Conservation (phyloP, 1,140 invertebrate species). For the Musca vetustissima region DNA sequence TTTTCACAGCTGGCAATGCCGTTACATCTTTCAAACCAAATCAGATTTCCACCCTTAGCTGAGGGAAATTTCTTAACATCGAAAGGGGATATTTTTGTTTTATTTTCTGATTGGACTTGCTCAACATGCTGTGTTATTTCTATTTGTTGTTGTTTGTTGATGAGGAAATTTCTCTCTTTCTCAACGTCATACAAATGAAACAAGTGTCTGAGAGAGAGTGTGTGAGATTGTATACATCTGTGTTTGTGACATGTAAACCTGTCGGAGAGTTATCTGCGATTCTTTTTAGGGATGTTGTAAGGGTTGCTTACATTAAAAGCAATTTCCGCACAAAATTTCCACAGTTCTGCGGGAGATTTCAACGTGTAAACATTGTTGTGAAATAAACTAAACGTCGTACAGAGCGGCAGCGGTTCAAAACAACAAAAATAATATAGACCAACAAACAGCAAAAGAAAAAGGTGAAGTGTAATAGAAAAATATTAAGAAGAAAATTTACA, state of each 20-base stretch:
- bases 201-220: too few species aligned
- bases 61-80: not conserved
- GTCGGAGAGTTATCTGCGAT: too few species aligned
- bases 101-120: conserved; percentile 12
- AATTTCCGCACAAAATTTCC: conserved; percentile 22
- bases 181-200: not conserved
- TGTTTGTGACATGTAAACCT: not conserved
- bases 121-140: conserved; percentile 12
- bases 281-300: not conserved
- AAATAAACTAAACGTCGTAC: not conserved
- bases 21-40: not conserved
- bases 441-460: not conserved
- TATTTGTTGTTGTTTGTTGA: not conserved
- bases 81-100: conserved; percentile 2
- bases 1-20: conserved; percentile 4
- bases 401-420: not conserved
- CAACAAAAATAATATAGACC: too few species aligned
- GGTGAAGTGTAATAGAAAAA: conserved; percentile 4
- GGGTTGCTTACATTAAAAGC: conserved; percentile 20
- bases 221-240: not conserved
- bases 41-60: conserved; percentile 9
- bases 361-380: conserved; percentile 5
- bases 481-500: not conserved
- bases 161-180: conserved; percentile 13
- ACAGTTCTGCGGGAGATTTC: conserved; percentile 24